A percentile compares a stretch with the other conserved stretches of the same genome.
phyloP scores from a whole-genome alignment of 2,797 vertebrate species.

The Holocentrus rufus region DNA sequence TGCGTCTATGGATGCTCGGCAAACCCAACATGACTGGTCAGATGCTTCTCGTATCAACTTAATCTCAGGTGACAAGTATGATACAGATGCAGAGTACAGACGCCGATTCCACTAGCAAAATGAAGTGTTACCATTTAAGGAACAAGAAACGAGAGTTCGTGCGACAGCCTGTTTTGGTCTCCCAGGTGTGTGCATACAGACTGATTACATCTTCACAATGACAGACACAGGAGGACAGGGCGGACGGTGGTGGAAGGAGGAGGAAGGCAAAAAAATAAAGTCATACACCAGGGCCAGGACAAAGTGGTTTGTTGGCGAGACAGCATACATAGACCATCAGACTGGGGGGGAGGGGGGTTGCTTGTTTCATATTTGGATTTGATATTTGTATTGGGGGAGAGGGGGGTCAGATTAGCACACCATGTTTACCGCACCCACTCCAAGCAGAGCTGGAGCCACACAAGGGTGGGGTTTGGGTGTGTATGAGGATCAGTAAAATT shows the following conservation, averaged over 20 bases:
- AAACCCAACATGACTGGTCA: constrained; percentile 28
- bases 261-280: constrained; percentile 20
- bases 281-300: constrained; percentile 48
- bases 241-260: constrained; percentile 15
- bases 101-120: constrained; percentile 41
- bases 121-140: constrained; percentile 52
- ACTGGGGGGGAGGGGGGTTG: constrained; percentile 47
- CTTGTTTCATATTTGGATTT: constrained; percentile 70
- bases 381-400: constrained; percentile 53
- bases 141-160: constrained; percentile 41
- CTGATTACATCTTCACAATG: constrained; percentile 51
- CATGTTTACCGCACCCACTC: constrained; percentile 57
- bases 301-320: constrained; percentile 60
- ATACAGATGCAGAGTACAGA: constrained; percentile 35
- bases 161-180: constrained; percentile 69
- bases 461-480: constrained; percentile 35
- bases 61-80: neutral
- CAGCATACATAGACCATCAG: constrained; percentile 69
- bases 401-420: constrained; percentile 55
- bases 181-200: constrained; percentile 69
- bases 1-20: constrained; percentile 16
- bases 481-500: constrained; percentile 55
- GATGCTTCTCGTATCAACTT: neutral
- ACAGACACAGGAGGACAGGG: constrained; percentile 55
- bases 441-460: constrained; percentile 65